Evolutionary conservation across 2,113 vertebrate genomes (phyloP), one percentile per base, ranked within the genome.

Genomic region (Myrmophylax atrothorax): DNA sequence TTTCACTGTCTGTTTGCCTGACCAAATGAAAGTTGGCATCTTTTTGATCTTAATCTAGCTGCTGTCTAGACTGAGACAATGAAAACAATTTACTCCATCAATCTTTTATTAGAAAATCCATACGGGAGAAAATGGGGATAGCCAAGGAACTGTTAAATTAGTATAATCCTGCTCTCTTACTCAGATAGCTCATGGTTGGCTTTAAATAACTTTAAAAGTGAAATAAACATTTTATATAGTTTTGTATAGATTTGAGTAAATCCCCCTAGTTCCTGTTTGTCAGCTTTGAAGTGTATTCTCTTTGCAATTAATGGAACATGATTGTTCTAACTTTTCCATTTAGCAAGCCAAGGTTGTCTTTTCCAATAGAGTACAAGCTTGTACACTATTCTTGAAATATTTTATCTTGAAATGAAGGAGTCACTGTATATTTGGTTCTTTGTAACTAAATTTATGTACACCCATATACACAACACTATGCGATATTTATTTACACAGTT

Each of bases 61-160:
- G 23, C 87, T 97, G 89, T 97, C 95, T 96, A 95, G 96, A 96
- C 96, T 82, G 91, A 76, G 69, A 89, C 91, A 96, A 96, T 93
- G 93, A 60, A 91, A 95, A 95, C 89, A 66, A 93, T 91, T 95
- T 87, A 68, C n/a, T 31, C 37, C 18, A 68, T 87, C 89, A 89
- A 5, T 89, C 49, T 8, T 1, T 84, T 69, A 73, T 84, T 23
- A n/a, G n/a, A 75, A 96, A 95, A 89, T 95, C 89, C 40, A 69
- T 89, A 74, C 0, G 0, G 22, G 16, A 84, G 77, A 89, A 95
- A 84, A 82, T 62, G 33, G 19, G 31, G 64, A 72, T 58, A 89
- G 77, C 40, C 28, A 72, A 63, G 59, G 87, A 89, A 75, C 49
- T 75, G 78, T 69, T 92, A 84, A 84, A 87, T 70, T 67, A 59